phyloP scores from a whole-genome alignment of 2,888 invertebrate species.

The Torymus tubicola region DNA sequence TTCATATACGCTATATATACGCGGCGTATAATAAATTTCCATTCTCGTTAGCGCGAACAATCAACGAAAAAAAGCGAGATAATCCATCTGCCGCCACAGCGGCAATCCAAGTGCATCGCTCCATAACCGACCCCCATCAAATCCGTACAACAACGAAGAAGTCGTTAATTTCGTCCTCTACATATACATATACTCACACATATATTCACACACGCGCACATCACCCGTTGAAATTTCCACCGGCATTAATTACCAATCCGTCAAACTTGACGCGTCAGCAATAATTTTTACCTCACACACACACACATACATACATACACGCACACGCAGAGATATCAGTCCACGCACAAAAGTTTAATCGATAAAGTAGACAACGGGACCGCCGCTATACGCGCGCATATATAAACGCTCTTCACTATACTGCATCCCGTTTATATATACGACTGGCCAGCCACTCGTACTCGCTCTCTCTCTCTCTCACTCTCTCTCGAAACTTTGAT shows the following conservation, averaged over 20 bases:
- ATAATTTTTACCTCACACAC: too few relatives aligned
- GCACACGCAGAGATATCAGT: background rate
- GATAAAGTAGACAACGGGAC: conserved; percentile 15
- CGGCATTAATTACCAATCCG: conserved; percentile 32
- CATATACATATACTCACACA: background rate
- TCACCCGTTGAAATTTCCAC: background rate
- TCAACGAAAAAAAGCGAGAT: background rate
- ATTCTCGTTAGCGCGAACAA: too few relatives aligned
- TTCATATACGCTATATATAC: too few relatives aligned
- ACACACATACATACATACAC: too few relatives aligned
- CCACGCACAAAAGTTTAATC: conserved; percentile 34
- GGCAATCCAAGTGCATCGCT: background rate
- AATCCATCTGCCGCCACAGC: background rate
- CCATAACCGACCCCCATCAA: background rate
- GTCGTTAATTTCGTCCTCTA: conserved; percentile 1
- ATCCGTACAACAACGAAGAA: background rate
- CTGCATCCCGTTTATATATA: too few relatives aligned
- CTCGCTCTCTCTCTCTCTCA: conserved; percentile 3
- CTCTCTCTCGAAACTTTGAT: conserved; percentile 41
- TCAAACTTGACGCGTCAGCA: conserved; percentile 8
- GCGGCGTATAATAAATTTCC: too few relatives aligned
- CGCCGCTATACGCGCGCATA: too few relatives aligned
- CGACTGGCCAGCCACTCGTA: background rate
- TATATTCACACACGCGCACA: background rate
- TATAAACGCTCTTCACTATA: too few relatives aligned